A percentile compares a stretch with the other conserved stretches of the same genome.
Evolutionary conservation across 2,797 vertebrate genomes (phyloP).

Genomic region (Melanotaenia nigrans): DNA sequence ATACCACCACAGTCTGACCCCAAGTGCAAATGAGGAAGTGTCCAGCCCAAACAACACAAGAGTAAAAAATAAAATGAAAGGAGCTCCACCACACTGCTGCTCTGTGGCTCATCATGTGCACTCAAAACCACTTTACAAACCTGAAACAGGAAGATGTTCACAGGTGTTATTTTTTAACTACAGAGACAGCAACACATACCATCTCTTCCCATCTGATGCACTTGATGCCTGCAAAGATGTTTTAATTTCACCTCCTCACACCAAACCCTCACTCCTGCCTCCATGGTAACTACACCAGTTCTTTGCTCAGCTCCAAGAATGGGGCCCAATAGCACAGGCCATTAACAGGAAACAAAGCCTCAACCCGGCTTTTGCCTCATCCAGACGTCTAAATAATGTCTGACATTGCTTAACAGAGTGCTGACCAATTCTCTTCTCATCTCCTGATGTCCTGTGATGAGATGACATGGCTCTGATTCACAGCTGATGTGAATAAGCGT

Average conservation of each 20-base stretch:
- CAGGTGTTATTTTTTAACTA: slow-evolving; percentile 7
- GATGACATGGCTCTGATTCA: slow-evolving; percentile 41
- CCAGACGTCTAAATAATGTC: slow-evolving; percentile 28
- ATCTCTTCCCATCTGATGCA: not conserved
- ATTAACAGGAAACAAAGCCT: slow-evolving; percentile 37
- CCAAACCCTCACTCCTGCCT: slow-evolving; percentile 14
- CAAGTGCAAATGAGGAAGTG: slow-evolving; percentile 61
- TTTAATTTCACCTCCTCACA: slow-evolving; percentile 26
- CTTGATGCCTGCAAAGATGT: not conserved
- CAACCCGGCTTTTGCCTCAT: not conserved
- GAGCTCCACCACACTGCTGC: slow-evolving; percentile 9
- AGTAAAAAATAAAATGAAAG: slow-evolving; percentile 40
- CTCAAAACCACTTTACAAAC: slow-evolving; percentile 17
- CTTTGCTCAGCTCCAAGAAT: slow-evolving; percentile 16
- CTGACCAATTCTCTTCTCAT: slow-evolving; percentile 48
- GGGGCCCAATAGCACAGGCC: slow-evolving; percentile 14
- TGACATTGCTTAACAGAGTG: slow-evolving; percentile 38
- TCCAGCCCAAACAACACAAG: slow-evolving; percentile 57
- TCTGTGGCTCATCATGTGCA: not conserved
- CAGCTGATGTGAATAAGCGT: slow-evolving; percentile 9
- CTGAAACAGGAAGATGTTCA: slow-evolving; percentile 30
- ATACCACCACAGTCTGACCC: slow-evolving; percentile 56
- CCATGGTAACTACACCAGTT: slow-evolving; percentile 30
- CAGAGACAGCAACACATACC: not conserved
- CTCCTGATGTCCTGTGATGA: slow-evolving; percentile 7